Evolutionary conservation across 2,888 invertebrate genomes (phyloP), one percentile per base, ranked within the genome.

Genomic region (Mythimna vitellina): DNA sequence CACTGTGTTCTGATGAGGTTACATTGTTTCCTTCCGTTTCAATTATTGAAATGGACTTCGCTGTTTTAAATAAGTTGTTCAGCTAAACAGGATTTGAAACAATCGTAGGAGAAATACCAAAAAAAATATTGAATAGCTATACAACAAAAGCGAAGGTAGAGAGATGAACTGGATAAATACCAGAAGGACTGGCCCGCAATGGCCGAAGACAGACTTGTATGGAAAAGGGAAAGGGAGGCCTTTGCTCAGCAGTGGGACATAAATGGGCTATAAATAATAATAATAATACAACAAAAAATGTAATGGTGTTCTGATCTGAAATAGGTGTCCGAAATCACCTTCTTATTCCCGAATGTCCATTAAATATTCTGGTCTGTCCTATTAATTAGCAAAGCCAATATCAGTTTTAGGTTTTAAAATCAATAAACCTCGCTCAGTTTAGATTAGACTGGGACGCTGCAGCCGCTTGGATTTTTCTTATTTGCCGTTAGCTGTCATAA

Each of bases 11-110:
- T 71, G 73, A 81, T 81, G 73, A 78, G 79, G 68, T 86, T 86
- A 86, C 80, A 84, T 84, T 82, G 85, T 86, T 80, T 73, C 67
- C 71, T 70, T 83, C 58, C 32, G 38, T 74, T 80, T 83, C 69
- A 73, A 78, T 80, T 78, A 82, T 66, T 74, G 60, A 72, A 76
- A 66, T 61, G 46, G 22, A 58, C 22, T 53, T n/a, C 54, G 68
- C 57, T 70, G 63, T 38, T 54, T 12, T n/a, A 62, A 71, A 70
- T 60, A 53, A 42, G 14, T 9, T 57, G 6, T 51, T 57, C 14
- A 12, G 4, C 17, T 10, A 38, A 5, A n/a, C 4, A 20, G 6
- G 56, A 8, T 49, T 54, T 32, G n/a, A 32, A 56, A 49, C n/a
- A 29, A 56, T 29, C 29, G 22, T 22, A 22, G 22, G n/a, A 46